Percentiles rank a stretch among this genome's conserved stretches.
These are phyloP conservation scores for Phyllotreta striolata DNA, from an alignment of 2,888 invertebrate genomes.

Conservation along the genomic window DNA sequence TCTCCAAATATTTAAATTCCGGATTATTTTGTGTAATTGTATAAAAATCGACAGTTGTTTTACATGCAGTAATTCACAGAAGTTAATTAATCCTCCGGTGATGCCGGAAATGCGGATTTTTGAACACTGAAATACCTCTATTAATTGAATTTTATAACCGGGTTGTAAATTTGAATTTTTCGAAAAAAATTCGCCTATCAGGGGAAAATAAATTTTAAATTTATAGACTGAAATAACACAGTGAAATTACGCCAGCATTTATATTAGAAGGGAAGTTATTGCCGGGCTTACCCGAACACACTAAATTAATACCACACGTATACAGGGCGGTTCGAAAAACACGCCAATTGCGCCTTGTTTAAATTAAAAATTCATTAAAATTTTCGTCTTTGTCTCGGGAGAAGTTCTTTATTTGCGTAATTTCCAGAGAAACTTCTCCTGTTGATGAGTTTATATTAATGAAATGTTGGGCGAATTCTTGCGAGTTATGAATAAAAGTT, in stretches of 20 bases:
- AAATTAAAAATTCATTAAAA: too few species aligned
- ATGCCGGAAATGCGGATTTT: conserved; percentile 12
- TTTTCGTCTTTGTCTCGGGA: too few species aligned
- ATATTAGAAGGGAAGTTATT: too few species aligned
- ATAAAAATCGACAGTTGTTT: conserved; percentile 8
- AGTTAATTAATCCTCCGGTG: conserved; percentile 15
- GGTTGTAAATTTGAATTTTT: too few species aligned
- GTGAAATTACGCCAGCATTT: too few species aligned
- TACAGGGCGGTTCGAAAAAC: too few species aligned
- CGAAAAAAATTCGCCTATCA: too few species aligned
- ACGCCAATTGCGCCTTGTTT: too few species aligned
- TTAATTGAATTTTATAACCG: background rate
- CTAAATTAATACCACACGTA: too few species aligned
- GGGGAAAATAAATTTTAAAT: too few species aligned
- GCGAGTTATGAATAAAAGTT: conserved; percentile 17
- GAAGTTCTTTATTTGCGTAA: conserved; percentile 8
- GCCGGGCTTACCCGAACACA: too few species aligned
- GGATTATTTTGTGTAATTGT: conserved; percentile 12
- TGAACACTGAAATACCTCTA: conserved; percentile 1
- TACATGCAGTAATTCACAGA: conserved; percentile 2
- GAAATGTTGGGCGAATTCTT: conserved; percentile 12
- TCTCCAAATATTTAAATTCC: conserved; percentile 7
- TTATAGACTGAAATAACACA: too few species aligned
- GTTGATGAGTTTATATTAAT: conserved; percentile 17
- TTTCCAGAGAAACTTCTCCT: conserved; percentile 3